Conservation (phyloP, 2,888 invertebrate genomes). For the Meliscaeva auricollis region DNA sequence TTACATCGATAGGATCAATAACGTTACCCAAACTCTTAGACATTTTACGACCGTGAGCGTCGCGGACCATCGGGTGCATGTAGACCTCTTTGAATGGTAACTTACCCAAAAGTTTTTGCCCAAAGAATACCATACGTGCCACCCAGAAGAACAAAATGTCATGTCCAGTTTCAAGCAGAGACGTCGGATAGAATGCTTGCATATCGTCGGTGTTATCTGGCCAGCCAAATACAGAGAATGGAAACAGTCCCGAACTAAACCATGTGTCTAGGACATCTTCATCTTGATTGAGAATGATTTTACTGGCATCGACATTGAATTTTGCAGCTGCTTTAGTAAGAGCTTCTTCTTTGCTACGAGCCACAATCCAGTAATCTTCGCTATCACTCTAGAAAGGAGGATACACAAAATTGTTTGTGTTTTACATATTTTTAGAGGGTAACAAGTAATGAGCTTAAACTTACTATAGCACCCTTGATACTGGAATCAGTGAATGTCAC, state of each 20-base stretch:
- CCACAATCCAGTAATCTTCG: conserved; percentile 91
- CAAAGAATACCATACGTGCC: conserved; percentile 99
- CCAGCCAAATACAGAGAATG: conserved; percentile 99
- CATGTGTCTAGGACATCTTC: conserved; percentile 99
- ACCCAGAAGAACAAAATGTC: conserved; percentile 99
- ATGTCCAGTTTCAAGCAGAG: conserved; percentile 97
- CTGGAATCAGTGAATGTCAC: conserved; percentile 86
- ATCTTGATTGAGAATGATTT: conserved; percentile 89
- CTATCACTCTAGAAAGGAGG: conserved; percentile 84
- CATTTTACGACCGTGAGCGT: conserved; percentile 99
- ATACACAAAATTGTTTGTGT: neutral
- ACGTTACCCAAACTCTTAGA: conserved; percentile 99
- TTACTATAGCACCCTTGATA: conserved; percentile 81
- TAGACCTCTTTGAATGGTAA: conserved; percentile 97
- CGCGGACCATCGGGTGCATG: conserved; percentile 98
- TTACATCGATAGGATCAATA: conserved; percentile 98
- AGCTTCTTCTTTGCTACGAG: conserved; percentile 90
- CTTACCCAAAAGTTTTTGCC: conserved; percentile 93
- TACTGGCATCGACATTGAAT: conserved; percentile 86
- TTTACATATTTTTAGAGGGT: neutral
- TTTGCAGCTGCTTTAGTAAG: conserved; percentile 90
- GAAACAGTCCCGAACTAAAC: conserved; percentile 98
- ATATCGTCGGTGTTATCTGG: conserved; percentile 91
- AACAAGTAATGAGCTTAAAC: conserved; percentile 58
- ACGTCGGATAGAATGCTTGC: conserved; percentile 95